These are phyloP conservation scores for Arrhamphus sclerolepis DNA, from an alignment of 2,797 vertebrate species.

Conservation along the genomic window DNA sequence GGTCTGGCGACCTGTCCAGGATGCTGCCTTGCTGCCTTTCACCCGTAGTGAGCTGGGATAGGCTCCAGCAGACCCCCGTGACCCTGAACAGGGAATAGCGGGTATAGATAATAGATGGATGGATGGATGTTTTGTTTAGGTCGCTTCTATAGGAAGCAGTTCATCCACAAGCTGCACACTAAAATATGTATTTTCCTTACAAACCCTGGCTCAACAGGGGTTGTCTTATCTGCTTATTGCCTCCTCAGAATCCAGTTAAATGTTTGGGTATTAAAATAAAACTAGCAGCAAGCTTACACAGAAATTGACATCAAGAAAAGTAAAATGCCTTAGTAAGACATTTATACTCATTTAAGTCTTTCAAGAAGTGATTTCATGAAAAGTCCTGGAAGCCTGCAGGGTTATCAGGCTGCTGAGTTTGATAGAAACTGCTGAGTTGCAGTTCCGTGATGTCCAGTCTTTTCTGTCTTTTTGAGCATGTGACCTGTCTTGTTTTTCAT, in stretches of 20 bases:
- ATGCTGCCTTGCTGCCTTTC: too few species aligned
- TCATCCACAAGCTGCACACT: slow-evolving; percentile 3
- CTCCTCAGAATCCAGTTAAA: slow-evolving; percentile 16
- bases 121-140: not conserved
- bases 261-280: slow-evolving; percentile 25
- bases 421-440: not conserved
- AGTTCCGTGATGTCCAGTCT: slow-evolving; percentile 8
- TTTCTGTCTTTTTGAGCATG: slow-evolving; percentile 21
- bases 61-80: too few species aligned
- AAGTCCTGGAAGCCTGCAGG: not conserved
- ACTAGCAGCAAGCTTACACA: slow-evolving; percentile 13
- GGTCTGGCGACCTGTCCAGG: too few species aligned
- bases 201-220: slow-evolving; percentile 19
- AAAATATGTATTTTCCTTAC: slow-evolving; percentile 14
- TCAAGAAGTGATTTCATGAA: not conserved
- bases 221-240: slow-evolving; percentile 10
- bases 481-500: slow-evolving; percentile 29
- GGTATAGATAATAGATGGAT: too few species aligned
- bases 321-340: slow-evolving; percentile 10
- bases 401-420: not conserved
- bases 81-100: too few species aligned
- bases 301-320: slow-evolving; percentile 2
- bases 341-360: slow-evolving; percentile 2
- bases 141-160: not conserved
- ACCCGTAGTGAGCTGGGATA: too few species aligned